Percentiles rank a stretch among this genome's conserved stretches.
These are phyloP conservation scores for Drosophila vallismaia DNA, from an alignment of 2,888 invertebrate genomes.

Conservation along the genomic window DNA sequence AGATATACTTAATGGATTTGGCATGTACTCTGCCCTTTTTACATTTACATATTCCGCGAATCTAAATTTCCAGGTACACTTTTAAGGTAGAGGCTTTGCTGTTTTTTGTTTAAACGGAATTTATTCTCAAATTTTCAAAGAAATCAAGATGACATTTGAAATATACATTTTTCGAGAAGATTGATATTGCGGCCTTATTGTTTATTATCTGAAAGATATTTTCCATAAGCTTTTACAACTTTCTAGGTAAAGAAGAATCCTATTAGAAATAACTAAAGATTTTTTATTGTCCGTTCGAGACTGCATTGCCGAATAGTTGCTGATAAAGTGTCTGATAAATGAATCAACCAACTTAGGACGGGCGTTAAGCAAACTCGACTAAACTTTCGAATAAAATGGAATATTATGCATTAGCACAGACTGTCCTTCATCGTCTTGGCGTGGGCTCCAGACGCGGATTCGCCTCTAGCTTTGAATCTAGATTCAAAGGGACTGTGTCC, in stretches of 20 bases:
- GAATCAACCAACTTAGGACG: constrained; percentile 28
- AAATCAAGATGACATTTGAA: neutral
- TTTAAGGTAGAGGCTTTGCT: neutral
- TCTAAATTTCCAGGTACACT: neutral
- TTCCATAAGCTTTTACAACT: neutral
- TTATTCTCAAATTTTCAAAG: neutral
- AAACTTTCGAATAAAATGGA: constrained; percentile 45
- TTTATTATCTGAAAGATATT: neutral
- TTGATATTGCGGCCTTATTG: too few relatives aligned
- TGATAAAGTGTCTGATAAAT: constrained; percentile 41
- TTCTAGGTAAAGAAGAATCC: neutral
- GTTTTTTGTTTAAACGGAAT: neutral
- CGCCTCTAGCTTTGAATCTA: neutral
- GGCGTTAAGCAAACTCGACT: constrained; percentile 28
- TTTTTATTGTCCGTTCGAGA: constrained; percentile 33
- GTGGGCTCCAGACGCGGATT: neutral
- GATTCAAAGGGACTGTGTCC: constrained; percentile 12
- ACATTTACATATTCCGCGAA: neutral
- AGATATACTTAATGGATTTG: neutral
- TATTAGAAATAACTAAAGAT: constrained; percentile 14
- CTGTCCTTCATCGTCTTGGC: constrained; percentile 20
- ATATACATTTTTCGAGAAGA: too few relatives aligned
- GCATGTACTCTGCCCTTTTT: neutral
- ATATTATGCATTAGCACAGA: constrained; percentile 67
- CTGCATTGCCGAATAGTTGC: constrained; percentile 18